A percentile compares a stretch with the other conserved stretches of the same genome.
Conservation (phyloP, 2,888 invertebrate genomes). For the Tachina fera region DNA sequence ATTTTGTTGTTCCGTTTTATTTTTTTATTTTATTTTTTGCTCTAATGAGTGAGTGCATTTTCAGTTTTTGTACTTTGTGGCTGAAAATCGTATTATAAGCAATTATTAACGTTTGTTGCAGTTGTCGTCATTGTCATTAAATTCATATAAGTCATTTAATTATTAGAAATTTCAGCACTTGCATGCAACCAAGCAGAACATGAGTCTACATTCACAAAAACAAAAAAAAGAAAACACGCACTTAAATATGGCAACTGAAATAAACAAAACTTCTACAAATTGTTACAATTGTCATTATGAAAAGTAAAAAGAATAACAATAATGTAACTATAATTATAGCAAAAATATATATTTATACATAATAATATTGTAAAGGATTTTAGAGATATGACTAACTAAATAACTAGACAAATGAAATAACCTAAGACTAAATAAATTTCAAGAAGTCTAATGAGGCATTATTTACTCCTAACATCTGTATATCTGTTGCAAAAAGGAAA, state of each 20-base stretch:
- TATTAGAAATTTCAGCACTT: slow-evolving; percentile 72
- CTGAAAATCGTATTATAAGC: slow-evolving; percentile 54
- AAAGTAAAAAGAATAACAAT: slow-evolving; percentile 3
- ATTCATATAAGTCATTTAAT: slow-evolving; percentile 72
- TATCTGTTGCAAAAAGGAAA: no score
- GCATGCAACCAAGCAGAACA: slow-evolving; percentile 70
- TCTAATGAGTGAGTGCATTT: slow-evolving; percentile 52
- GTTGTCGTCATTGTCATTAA: slow-evolving; percentile 72
- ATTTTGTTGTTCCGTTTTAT: slow-evolving; percentile 56
- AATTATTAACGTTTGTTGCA: slow-evolving; percentile 65
- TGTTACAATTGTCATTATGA: slow-evolving; percentile 69
- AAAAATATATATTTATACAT: slow-evolving; percentile 20
- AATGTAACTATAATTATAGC: background rate
- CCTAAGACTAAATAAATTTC: background rate
- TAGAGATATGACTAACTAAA: background rate
- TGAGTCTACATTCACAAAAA: slow-evolving; percentile 28
- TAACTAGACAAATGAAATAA: slow-evolving; percentile 2
- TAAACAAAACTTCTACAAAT: slow-evolving; percentile 63
- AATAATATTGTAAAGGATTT: slow-evolving; percentile 36
- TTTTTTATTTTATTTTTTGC: background rate
- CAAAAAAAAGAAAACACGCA: slow-evolving; percentile 58
- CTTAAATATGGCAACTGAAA: slow-evolving; percentile 60
- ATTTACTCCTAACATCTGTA: no score
- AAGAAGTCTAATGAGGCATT: no score
- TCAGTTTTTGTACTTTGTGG: slow-evolving; percentile 15